Base-by-base conservation (phyloP, 2,113 vertebrate genomes). In the Taurulus bubalis region DNA sequence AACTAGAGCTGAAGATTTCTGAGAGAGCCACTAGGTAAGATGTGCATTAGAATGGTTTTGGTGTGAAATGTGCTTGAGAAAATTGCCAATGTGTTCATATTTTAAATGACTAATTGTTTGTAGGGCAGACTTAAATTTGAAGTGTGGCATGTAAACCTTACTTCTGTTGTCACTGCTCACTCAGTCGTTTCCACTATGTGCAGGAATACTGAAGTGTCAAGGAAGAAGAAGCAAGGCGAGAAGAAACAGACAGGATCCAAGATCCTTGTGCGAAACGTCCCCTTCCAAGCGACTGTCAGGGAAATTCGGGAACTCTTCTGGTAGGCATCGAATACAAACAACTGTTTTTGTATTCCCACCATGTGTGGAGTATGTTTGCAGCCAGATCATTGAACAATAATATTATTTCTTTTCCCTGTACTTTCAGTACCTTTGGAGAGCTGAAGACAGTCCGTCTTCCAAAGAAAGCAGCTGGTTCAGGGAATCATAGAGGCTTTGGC, bases 241-340 rank as follows among this genome's bases (percentile, higher is more conserved):
- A 96, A 94, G 90, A 99, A 98, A 82, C 98, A 99, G 90, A 97
- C 73, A 0, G 96, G 95, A 1, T 97, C 97, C 20, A 99, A 99
- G 93, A 99, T 99, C 90, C 94, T 99, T 62, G 98, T 99, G 45
- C 94, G 98, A 38, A 99, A 99, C 82, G 95, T 99, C 71, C 97
- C 98, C 0, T 99, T 99, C 95, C 98, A 99, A 84, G 97, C 98
- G 32, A 94, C 95, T 0, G 92, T 93, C 79, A 94, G 86, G 69
- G 98, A 99, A 90, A 93, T 99, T 87, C 92, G 95, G 12, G 98
- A 99, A 49, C 97, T 99, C 26, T 99, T 99, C 94, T 97, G 97
- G 98, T 99, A 91, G 8, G 11, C 0, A 3, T 2, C 58, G 45
- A 12, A 58, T 58, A 24, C 14, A 34, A 20, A n/a, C 40, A 38